Base-by-base conservation (phyloP, 2,113 vertebrate species). In the Fulmarus glacialis region DNA sequence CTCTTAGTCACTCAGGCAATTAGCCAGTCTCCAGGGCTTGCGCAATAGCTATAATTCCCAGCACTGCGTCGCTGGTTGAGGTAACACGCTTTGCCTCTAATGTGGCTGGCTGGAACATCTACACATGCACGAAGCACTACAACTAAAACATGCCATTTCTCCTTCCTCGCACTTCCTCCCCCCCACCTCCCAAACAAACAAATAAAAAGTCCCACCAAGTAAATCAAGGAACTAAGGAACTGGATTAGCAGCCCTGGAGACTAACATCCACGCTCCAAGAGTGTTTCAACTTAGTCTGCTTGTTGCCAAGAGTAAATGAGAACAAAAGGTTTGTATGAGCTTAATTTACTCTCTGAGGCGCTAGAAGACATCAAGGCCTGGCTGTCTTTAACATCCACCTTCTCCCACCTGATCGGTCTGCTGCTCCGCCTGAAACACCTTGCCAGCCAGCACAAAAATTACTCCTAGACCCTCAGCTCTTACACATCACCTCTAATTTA, bases 1-100 rank as follows among this genome's bases (percentile, higher is more conserved):
- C 55, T 58, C 68, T 89, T 64, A 85, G 60, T 87, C 82, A 78
- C 42, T 91, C 43, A 62, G 59, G 68, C 62, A 82, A 42, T 55
- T 90, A 70, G 27, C 36, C 56, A 40, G 56, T 60, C 79, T 92
- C 84, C 56, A 66, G 72, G 43, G 79, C 38, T 82, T 67, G 38
- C 22, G 20, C 42, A 85, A 79, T 27, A 77, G 59, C n/a, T 71
- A 15, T 11, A 81, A 77, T 68, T 93, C 63, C 60, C 84, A 91
- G 56, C 42, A 20, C 38, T 48, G 22, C 4, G 2, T n/a, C 6
- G 9, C 80, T 62, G n/a, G 32, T 16, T 81, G 78, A 90, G 40
- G 56, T 75, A 77, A 87, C 32, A 17, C 0, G 0, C 45, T 96
- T 87, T 90, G 21, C 29, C 64, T 68, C 74, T 79, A 47, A 47